Conservation (phyloP, 2,888 invertebrate genomes). For the Tipula confusa region DNA sequence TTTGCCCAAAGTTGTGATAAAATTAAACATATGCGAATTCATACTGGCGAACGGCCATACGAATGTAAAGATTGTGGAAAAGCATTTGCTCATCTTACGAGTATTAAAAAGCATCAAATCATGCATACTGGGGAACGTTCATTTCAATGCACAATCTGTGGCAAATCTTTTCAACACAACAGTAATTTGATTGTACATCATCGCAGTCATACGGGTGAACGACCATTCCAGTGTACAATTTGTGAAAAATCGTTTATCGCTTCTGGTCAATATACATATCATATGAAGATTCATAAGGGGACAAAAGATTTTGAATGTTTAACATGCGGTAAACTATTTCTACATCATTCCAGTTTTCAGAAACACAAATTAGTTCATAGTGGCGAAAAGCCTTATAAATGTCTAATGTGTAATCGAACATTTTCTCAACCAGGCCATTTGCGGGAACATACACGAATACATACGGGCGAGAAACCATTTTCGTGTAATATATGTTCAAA, state of each 20-base stretch:
- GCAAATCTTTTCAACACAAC: slow-evolving; percentile 33
- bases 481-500: slow-evolving; percentile 34
- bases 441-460: slow-evolving; percentile 31
- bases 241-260: slow-evolving; percentile 34
- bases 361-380: slow-evolving; percentile 34
- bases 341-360: slow-evolving; percentile 32
- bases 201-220: slow-evolving; percentile 33
- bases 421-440: slow-evolving; percentile 34
- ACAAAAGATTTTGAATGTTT: slow-evolving; percentile 32
- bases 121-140: slow-evolving; percentile 32
- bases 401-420: slow-evolving; percentile 31
- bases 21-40: slow-evolving; percentile 34
- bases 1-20: slow-evolving; percentile 34
- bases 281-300: slow-evolving; percentile 34
- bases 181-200: slow-evolving; percentile 34
- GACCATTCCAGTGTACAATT: slow-evolving; percentile 33
- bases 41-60: slow-evolving; percentile 36
- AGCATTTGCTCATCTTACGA: slow-evolving; percentile 33
- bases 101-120: slow-evolving; percentile 32
- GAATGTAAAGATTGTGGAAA: slow-evolving; percentile 33
- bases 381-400: slow-evolving; percentile 33
- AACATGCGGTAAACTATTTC: slow-evolving; percentile 33
- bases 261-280: slow-evolving; percentile 33
- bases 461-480: slow-evolving; percentile 34
- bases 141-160: slow-evolving; percentile 34